A percentile compares a stretch with the other conserved stretches of the same genome.
phyloP scores from a whole-genome alignment of 2,113 vertebrate species.

The Sclerurus mexicanus region DNA sequence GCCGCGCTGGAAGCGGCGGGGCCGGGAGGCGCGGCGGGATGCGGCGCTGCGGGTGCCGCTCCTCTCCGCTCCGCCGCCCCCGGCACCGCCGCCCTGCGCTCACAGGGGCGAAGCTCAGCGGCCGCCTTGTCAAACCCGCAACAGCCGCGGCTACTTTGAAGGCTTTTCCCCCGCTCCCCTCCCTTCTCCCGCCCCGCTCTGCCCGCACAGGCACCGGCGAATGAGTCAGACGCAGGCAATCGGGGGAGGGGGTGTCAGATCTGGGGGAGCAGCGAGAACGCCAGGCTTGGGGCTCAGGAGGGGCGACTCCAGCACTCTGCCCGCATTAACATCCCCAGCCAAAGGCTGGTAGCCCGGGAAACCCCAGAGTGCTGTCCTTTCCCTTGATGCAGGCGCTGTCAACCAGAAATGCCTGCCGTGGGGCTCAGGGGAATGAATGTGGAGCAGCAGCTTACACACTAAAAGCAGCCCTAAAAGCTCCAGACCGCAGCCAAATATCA shows the following conservation, averaged over 20 bases:
- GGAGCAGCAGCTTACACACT: not conserved
- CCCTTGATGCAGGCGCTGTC: not conserved
- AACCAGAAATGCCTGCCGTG: not conserved
- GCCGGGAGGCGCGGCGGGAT: conserved; percentile 62
- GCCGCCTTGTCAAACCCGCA: not conserved
- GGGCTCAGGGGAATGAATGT: not conserved
- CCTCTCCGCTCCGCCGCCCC: not conserved
- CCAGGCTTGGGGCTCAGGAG: not conserved
- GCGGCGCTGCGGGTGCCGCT: not conserved
- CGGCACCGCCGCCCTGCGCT: not conserved
- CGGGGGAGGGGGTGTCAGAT: conserved; percentile 9
- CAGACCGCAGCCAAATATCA: not conserved
- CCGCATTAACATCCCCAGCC: not conserved
- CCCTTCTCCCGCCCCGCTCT: not conserved
- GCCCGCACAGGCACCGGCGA: not conserved
- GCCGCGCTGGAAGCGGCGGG: conserved; percentile 67
- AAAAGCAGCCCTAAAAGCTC: not conserved
- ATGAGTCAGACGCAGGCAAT: conserved; percentile 7
- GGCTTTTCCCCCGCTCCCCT: not conserved
- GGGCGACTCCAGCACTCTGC: not conserved
- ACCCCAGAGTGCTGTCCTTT: not conserved
- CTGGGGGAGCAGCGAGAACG: not conserved
- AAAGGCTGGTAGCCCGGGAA: not conserved
- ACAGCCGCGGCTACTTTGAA: not conserved
- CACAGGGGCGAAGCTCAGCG: not conserved